phyloP scores from a whole-genome alignment of 2,888 invertebrate genomes.

The Acrocera orbiculus region DNA sequence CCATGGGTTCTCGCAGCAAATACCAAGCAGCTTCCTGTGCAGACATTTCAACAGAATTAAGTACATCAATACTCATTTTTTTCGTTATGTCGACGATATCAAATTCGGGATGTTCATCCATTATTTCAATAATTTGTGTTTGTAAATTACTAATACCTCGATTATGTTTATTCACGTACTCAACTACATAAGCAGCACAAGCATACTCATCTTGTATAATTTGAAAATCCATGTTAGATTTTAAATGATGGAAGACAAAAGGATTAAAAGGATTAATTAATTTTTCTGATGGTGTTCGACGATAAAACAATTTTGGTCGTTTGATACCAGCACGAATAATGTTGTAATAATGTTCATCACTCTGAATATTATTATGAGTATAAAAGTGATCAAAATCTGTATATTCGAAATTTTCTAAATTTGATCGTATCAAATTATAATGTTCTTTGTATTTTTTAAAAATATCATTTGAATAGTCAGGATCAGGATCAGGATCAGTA shows the following conservation, averaged over 20 bases:
- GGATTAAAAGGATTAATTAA: constrained; percentile 17
- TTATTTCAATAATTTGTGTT: constrained; percentile 18
- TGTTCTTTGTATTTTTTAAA: neutral
- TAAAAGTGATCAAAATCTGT: constrained; percentile 5
- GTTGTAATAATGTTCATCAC: constrained; percentile 1
- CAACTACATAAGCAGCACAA: constrained; percentile 20
- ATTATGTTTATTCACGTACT: constrained; percentile 19
- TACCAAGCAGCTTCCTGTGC: constrained; percentile 6
- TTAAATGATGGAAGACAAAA: constrained; percentile 10
- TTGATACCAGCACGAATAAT: constrained; percentile 13
- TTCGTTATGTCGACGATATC: constrained; percentile 15
- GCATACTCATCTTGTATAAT: constrained; percentile 19
- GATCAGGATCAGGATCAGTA: no score
- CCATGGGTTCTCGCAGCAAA: constrained; percentile 1
- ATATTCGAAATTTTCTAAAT: constrained; percentile 6
- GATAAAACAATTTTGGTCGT: constrained; percentile 15
- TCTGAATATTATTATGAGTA: constrained; percentile 6
- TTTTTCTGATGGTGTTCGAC: constrained; percentile 16
- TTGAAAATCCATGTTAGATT: constrained; percentile 15
- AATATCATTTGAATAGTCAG: neutral
- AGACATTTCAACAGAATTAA: constrained; percentile 6
- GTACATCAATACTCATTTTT: constrained; percentile 17
- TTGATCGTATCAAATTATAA: neutral
- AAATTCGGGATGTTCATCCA: constrained; percentile 18
- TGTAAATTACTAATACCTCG: constrained; percentile 16